A percentile compares a stretch with the other conserved stretches of the same genome.
Conservation (phyloP, 1,140 invertebrate genomes). For the Danaus plexippus region DNA sequence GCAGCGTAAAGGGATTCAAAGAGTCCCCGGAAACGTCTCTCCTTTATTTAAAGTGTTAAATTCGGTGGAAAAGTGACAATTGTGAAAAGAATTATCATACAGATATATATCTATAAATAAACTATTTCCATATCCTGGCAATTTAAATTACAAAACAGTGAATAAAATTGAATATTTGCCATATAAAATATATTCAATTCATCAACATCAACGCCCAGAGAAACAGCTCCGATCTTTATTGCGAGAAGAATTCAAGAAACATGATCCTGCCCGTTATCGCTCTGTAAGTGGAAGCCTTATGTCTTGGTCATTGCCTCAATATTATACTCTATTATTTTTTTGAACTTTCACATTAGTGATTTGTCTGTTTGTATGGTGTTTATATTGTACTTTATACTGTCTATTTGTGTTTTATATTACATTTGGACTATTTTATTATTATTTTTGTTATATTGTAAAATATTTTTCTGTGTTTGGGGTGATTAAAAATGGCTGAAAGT, state of each 20-base stretch:
- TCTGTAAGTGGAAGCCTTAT: too few species aligned
- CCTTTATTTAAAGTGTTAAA: constrained; percentile 1
- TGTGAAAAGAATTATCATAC: not conserved
- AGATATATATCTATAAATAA: too few species aligned
- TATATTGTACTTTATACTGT: too few species aligned
- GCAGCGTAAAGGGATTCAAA: constrained; percentile 4
- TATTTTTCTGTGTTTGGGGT: too few species aligned
- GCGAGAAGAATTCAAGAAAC: too few species aligned
- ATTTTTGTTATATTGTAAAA: too few species aligned
- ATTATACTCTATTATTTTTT: not conserved
- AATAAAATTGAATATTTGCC: not conserved
- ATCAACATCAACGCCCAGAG: too few species aligned
- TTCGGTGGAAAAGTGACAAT: not conserved
- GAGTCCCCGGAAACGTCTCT: constrained; percentile 3
- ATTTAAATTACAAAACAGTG: constrained; percentile 2
- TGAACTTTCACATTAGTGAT: not conserved
- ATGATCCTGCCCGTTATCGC: too few species aligned
- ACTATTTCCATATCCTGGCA: constrained; percentile 1
- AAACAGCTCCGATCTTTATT: too few species aligned
- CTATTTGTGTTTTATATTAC: too few species aligned
- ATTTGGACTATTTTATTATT: too few species aligned
- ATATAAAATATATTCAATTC: too few species aligned
- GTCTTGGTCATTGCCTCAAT: not conserved
- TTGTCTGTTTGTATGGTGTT: constrained; percentile 1
- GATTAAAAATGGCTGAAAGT: constrained; percentile 1